phyloP scores from a whole-genome alignment of 2,888 invertebrate species.

The Plebejus argus region DNA sequence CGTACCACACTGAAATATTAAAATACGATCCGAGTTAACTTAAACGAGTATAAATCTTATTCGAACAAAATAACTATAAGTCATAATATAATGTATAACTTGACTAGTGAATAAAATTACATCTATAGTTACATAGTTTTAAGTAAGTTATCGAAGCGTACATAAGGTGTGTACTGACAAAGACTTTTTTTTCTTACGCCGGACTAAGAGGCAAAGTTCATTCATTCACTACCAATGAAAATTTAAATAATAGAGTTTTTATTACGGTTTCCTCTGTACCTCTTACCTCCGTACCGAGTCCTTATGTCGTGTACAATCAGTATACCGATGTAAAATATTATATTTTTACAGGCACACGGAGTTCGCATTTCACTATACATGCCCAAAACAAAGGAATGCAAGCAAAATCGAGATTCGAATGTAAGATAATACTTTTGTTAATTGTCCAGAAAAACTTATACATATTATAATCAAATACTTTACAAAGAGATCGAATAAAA shows the following conservation, averaged over 20 bases:
- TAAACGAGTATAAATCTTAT: slow-evolving; percentile 53
- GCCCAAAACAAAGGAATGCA: neutral
- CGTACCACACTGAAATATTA: slow-evolving; percentile 1
- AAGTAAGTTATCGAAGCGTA: slow-evolving; percentile 65
- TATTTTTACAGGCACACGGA: neutral
- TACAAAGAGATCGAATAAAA: slow-evolving; percentile 14
- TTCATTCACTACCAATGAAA: neutral
- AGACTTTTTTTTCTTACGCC: neutral
- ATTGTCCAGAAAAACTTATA: neutral
- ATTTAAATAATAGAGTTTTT: neutral
- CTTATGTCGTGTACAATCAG: neutral
- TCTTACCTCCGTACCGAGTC: neutral
- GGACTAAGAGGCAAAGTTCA: neutral
- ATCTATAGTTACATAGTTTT: slow-evolving; percentile 59
- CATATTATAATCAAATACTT: neutral
- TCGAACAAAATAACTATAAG: slow-evolving; percentile 56
- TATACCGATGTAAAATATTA: neutral
- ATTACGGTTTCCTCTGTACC: neutral
- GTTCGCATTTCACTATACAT: neutral
- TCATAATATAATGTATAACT: slow-evolving; percentile 63
- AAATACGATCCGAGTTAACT: slow-evolving; percentile 41
- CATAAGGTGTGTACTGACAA: slow-evolving; percentile 44
- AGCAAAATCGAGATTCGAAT: neutral
- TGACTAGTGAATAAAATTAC: slow-evolving; percentile 76
- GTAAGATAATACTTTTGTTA: neutral